phyloP scores from a whole-genome alignment of 2,113 vertebrate genomes.

The Ranitomeya variabilis region DNA sequence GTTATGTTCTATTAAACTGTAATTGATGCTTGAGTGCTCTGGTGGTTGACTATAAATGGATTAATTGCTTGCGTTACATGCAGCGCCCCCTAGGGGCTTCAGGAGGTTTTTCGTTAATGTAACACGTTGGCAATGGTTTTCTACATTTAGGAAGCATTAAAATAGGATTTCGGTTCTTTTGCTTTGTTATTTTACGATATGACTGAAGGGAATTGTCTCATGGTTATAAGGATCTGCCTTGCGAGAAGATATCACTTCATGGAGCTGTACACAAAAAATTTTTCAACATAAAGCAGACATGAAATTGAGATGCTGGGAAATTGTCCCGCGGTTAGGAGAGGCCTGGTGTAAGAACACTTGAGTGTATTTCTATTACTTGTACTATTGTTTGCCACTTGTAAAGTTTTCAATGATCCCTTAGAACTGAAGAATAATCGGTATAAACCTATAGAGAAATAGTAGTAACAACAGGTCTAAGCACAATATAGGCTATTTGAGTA shows the following conservation, averaged over 20 bases:
- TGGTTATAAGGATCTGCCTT: background rate
- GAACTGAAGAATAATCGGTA: background rate
- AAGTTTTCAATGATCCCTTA: background rate
- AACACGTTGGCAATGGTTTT: background rate
- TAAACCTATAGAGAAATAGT: background rate
- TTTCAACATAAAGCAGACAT: conserved; percentile 24
- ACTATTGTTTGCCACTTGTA: conserved; percentile 1
- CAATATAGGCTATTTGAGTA: background rate
- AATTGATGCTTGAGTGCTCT: conserved; percentile 46
- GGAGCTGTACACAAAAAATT: background rate
- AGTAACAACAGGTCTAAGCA: background rate
- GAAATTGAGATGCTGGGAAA: conserved; percentile 1
- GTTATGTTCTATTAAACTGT: conserved; percentile 47
- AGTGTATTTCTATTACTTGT: background rate
- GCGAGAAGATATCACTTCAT: background rate
- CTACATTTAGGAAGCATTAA: background rate
- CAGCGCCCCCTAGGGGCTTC: conserved; percentile 16
- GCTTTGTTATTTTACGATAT: background rate
- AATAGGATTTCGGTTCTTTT: background rate
- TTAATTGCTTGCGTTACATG: conserved; percentile 33
- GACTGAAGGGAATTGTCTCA: background rate
- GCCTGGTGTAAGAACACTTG: background rate
- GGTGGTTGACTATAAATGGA: conserved; percentile 31
- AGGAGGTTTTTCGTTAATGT: background rate
- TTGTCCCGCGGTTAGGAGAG: background rate